Conservation (phyloP, 2,888 invertebrate species). For the Ormyrus rosae region DNA sequence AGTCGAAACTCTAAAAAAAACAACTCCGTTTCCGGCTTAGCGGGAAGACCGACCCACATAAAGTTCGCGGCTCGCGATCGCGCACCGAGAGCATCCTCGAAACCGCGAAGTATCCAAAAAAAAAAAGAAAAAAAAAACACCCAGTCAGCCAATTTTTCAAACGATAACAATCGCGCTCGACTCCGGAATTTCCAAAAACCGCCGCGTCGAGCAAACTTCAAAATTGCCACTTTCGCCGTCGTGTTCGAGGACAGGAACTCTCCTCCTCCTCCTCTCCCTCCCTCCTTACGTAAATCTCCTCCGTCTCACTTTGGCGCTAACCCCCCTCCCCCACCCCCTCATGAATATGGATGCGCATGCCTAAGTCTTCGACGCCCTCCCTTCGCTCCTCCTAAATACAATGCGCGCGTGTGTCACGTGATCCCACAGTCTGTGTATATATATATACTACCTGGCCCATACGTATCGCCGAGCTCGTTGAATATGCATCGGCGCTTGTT, state of each 20-base stretch:
- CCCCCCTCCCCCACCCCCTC: background rate
- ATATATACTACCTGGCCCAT: background rate
- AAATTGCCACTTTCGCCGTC: conserved; percentile 21
- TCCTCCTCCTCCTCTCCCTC: background rate
- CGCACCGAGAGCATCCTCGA: too few species aligned
- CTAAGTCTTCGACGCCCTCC: conserved; percentile 38
- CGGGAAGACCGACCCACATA: too few species aligned
- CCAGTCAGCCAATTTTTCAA: too few species aligned
- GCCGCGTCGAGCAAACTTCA: conserved; percentile 2
- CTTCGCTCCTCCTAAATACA: conserved; percentile 24
- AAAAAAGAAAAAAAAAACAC: too few species aligned
- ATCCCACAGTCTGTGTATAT: background rate
- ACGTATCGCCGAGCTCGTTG: background rate
- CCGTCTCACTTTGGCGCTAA: background rate
- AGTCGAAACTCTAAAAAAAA: too few species aligned
- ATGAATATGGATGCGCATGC: conserved; percentile 58
- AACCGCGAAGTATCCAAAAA: too few species aligned
- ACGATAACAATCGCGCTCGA: too few species aligned
- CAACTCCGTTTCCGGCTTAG: too few species aligned
- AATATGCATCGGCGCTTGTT: conserved; percentile 36
- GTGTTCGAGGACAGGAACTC: background rate
- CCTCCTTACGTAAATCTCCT: background rate
- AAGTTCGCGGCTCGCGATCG: too few species aligned
- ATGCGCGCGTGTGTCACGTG: conserved; percentile 19
- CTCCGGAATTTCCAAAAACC: too few species aligned